Evolutionary conservation across 2,888 invertebrate genomes (phyloP).

Genomic region (Epirrhoe tristata): DNA sequence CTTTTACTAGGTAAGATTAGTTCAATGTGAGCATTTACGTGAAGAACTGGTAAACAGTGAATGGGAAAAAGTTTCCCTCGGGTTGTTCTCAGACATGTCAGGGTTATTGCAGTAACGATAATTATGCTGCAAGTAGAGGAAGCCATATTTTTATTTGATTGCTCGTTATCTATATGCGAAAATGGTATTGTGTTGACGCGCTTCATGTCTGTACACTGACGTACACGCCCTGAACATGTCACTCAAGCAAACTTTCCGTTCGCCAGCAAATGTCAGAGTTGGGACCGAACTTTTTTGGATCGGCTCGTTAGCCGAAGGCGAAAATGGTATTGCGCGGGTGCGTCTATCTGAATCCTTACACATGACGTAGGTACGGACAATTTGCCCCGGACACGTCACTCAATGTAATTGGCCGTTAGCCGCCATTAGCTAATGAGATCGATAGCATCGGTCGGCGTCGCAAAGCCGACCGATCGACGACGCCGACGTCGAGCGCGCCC

Average conservation of each 20-base stretch:
- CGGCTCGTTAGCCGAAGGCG: constrained; percentile 59
- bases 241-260: constrained; percentile 69
- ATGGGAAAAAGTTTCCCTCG: too few relatives aligned
- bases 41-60: not conserved
- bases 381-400: constrained; percentile 82
- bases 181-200: constrained; percentile 38
- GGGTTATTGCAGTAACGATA: not conserved
- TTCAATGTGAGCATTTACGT: not conserved
- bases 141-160: constrained; percentile 15
- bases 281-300: constrained; percentile 29
- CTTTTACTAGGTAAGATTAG: not conserved
- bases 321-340: constrained; percentile 49
- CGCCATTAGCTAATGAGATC: constrained; percentile 69
- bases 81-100: not conserved
- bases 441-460: constrained; percentile 69
- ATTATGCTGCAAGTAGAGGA: not conserved
- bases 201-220: constrained; percentile 35
- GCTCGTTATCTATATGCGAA: constrained; percentile 36
- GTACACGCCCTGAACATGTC: constrained; percentile 81
- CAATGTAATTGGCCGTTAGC: constrained; percentile 77
- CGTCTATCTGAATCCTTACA: constrained; percentile 33
- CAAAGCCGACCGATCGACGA: constrained; percentile 55
- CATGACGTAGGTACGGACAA: constrained; percentile 45
- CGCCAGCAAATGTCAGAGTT: constrained; percentile 43
- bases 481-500: constrained; percentile 48